phyloP scores from a whole-genome alignment of 2,797 vertebrate genomes.

The Pelodytes ibericus region DNA sequence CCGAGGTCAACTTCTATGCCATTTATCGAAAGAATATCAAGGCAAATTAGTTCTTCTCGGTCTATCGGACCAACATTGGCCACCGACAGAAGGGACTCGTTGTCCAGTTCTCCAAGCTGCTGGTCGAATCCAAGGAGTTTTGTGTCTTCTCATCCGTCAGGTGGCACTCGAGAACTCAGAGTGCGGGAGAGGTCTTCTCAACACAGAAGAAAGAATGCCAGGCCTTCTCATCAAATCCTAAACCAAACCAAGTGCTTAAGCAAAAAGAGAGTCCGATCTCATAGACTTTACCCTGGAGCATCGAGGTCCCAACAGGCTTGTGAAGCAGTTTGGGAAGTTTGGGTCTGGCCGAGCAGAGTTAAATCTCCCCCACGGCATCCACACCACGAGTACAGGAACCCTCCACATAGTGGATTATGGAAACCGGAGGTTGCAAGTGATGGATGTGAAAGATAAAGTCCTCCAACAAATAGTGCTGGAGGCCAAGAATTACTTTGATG shows the following conservation, averaged over 20 bases:
- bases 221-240: neutral
- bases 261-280: conserved; percentile 40
- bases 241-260: conserved; percentile 7
- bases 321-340: conserved; percentile 78
- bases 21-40: conserved; percentile 62
- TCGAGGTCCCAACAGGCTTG: conserved; percentile 44
- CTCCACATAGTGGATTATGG: conserved; percentile 81
- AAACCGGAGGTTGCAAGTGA: conserved; percentile 79
- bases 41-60: conserved; percentile 12
- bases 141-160: conserved; percentile 1
- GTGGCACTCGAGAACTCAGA: neutral
- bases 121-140: conserved; percentile 24
- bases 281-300: neutral
- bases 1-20: conserved; percentile 74
- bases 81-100: conserved; percentile 24
- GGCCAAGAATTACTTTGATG: conserved; percentile 77
- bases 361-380: conserved; percentile 77
- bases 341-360: conserved; percentile 79
- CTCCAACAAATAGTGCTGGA: conserved; percentile 75
- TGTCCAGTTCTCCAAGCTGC: conserved; percentile 26
- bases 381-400: conserved; percentile 72
- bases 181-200: conserved; percentile 2
- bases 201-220: neutral
- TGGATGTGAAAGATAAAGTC: conserved; percentile 71
- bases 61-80: conserved; percentile 9